Conservation (phyloP, 1,140 invertebrate species). For the Trichogramma pretiosum region DNA sequence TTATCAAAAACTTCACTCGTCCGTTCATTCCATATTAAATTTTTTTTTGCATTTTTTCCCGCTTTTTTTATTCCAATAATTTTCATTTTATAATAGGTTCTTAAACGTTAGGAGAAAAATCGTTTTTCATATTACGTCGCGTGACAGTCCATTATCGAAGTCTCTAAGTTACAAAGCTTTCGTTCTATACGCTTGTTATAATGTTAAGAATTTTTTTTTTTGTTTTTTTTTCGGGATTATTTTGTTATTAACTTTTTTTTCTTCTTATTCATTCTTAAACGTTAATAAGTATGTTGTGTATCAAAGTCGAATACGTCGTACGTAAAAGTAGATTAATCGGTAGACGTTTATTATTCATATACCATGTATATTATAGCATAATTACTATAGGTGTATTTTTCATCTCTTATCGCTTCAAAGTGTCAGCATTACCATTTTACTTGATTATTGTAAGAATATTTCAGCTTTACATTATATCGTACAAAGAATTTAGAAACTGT, state of each 20-base stretch:
- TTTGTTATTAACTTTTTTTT: not conserved
- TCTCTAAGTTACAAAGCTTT: slow-evolving; percentile 1
- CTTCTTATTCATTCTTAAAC: no score
- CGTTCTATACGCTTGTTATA: not conserved
- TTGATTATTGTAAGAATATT: slow-evolving; percentile 12
- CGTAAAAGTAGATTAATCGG: slow-evolving; percentile 6
- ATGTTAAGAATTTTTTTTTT: slow-evolving; percentile 5
- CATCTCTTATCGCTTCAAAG: not conserved
- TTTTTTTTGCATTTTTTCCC: not conserved
- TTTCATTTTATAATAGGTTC: no score
- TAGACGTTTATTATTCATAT: not conserved
- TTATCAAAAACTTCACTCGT: slow-evolving; percentile 23
- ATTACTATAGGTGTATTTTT: not conserved
- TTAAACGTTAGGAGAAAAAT: slow-evolving; percentile 13
- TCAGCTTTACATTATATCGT: slow-evolving; percentile 4
- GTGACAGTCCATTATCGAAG: slow-evolving; percentile 12
- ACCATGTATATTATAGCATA: no score
- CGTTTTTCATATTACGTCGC: slow-evolving; percentile 9
- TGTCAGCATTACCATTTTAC: slow-evolving; percentile 1
- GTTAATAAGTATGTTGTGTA: slow-evolving; percentile 4
- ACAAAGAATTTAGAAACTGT: slow-evolving; percentile 19
- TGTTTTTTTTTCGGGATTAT: slow-evolving; percentile 4
- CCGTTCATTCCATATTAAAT: slow-evolving; percentile 2
- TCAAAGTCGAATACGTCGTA: slow-evolving; percentile 5
- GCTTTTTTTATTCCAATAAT: no score